Conservation (phyloP, 2,797 vertebrate genomes). For the Vespertilio murinus region DNA sequence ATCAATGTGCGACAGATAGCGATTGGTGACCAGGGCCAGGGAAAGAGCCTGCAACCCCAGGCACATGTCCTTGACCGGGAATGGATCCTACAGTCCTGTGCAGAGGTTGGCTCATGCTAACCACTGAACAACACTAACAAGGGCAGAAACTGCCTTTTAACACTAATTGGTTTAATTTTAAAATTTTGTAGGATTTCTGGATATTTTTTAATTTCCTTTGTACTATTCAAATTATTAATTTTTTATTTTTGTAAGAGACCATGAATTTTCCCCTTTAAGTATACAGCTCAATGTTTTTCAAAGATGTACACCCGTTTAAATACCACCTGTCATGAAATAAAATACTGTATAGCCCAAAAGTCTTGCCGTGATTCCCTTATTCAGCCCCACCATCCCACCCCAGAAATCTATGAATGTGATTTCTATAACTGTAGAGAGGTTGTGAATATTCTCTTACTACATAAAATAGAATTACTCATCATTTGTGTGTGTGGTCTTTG, state of each 20-base stretch:
- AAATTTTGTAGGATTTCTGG: conserved; percentile 1
- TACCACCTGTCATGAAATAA: background rate
- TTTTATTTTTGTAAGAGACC: background rate
- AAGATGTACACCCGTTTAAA: background rate
- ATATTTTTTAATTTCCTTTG: conserved; percentile 11
- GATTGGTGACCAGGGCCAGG: background rate
- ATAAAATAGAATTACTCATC: background rate
- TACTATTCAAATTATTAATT: background rate
- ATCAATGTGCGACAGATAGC: background rate
- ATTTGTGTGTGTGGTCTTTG: background rate
- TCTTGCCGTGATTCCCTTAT: background rate
- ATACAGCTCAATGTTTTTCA: background rate
- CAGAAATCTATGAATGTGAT: background rate
- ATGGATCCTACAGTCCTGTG: background rate
- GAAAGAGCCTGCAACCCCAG: background rate
- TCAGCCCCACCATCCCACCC: background rate
- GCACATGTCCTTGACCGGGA: background rate
- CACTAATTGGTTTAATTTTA: conserved; percentile 19
- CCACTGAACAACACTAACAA: background rate
- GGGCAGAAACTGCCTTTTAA: background rate
- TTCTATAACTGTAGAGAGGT: background rate
- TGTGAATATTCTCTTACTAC: background rate
- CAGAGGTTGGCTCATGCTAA: background rate
- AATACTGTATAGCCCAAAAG: background rate
- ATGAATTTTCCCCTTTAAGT: background rate